Evolutionary conservation across 2,888 invertebrate species (phyloP), one percentile per base, ranked within the genome.

Genomic region (Phlogophora meticulosa): DNA sequence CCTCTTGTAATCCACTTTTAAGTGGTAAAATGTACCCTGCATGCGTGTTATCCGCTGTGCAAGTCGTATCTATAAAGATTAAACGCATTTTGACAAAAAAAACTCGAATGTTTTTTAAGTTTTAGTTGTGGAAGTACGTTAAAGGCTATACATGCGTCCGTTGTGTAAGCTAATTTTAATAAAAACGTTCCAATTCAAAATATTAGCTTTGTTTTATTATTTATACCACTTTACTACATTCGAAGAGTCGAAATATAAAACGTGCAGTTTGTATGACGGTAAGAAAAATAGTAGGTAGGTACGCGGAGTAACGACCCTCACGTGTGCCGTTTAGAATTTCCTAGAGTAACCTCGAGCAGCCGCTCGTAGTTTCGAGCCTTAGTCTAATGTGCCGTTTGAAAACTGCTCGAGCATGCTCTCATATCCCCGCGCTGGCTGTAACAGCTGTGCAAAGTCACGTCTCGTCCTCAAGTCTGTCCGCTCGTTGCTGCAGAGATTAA

Each of bases 161-260:
- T 72, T 60, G 45, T 57, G 43, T 68, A 77, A 61, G 49, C 52
- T 32, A 63, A 72, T 63, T 77, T 66, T 49, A 67, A 59, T 72
- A 63, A 72, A 76, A 68, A 72, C 43, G 63, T 72, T 78, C 72
- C 34, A 72, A 60, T 76, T 49, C n/a, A 43, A 40, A 59, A 40
- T 20, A 10, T 34, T 15, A 0, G 4, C 3, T 13, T 58, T 28
- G 59, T 77, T 68, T 77, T 42, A 53, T 61, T 61, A 46, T 28
- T 42, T 28, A 28, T 32, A 32, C 4, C 28, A 20, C 20, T 2
- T 28, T 28, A 28, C 28, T 28, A 4, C 4, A 5, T 5, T 28
- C 28, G 4, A 4, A 5, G 28, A 28, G n/a, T n/a, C n/a, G n/a
- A 28, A 28, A 4, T 28, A 28, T 28, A 28, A 28, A n/a, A n/a